phyloP scores from a whole-genome alignment of 2,888 invertebrate genomes.

The Keiferia lycopersicella region DNA sequence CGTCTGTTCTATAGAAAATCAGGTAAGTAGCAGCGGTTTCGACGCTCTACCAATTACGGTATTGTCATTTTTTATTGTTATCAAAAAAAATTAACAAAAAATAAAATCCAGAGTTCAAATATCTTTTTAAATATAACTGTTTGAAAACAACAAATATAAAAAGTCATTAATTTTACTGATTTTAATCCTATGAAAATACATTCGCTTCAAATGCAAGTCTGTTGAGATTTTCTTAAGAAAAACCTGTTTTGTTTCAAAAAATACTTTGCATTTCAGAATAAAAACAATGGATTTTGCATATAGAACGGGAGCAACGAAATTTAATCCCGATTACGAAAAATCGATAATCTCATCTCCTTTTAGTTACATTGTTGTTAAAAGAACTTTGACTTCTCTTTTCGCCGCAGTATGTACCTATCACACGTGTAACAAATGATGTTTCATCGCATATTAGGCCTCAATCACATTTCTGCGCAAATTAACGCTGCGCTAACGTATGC shows the following conservation, averaged over 20 bases:
- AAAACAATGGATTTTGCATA: not conserved
- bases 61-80: too few relatives aligned
- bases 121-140: not conserved
- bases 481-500: too few relatives aligned
- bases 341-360: not conserved
- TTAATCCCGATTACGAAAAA: constrained; percentile 7
- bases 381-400: constrained; percentile 11
- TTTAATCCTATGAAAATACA: constrained; percentile 1
- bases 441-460: too few relatives aligned
- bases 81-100: too few relatives aligned
- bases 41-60: too few relatives aligned
- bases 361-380: constrained; percentile 2
- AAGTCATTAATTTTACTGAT: too few relatives aligned
- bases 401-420: too few relatives aligned
- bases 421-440: too few relatives aligned
- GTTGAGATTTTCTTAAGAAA: not conserved
- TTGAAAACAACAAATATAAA: not conserved
- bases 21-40: too few relatives aligned
- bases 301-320: not conserved
- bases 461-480: too few relatives aligned
- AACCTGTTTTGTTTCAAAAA: not conserved
- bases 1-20: too few relatives aligned
- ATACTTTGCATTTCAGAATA: not conserved
- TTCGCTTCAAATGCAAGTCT: not conserved
- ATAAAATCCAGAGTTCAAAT: not conserved